Percentiles rank a stretch among this genome's conserved stretches.
phyloP scores from a whole-genome alignment of 2,797 vertebrate species.

The Ceryle rudis region DNA sequence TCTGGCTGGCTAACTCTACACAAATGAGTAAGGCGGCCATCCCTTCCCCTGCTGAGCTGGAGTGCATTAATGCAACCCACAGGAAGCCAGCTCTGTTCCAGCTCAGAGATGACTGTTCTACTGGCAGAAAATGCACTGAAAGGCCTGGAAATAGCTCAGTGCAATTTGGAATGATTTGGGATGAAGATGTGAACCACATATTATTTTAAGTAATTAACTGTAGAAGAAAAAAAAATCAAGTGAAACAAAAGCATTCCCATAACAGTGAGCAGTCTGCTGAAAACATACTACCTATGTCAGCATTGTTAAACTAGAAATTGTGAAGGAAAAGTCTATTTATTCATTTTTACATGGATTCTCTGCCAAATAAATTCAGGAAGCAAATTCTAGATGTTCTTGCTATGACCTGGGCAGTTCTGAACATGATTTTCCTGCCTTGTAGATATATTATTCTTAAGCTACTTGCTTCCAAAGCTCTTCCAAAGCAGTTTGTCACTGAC shows the following conservation, averaged over 20 bases:
- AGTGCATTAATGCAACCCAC: background rate
- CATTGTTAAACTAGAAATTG: background rate
- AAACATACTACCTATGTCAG: background rate
- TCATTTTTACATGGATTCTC: background rate
- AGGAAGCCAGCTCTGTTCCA: background rate
- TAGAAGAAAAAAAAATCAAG: background rate
- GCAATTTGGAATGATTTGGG: background rate
- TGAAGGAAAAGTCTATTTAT: background rate
- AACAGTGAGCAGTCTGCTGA: background rate
- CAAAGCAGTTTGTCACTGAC: background rate
- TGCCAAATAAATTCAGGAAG: background rate
- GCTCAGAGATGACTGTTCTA: background rate
- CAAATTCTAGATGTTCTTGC: background rate
- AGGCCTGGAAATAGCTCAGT: background rate
- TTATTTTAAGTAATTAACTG: background rate
- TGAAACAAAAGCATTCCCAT: background rate
- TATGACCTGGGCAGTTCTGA: background rate
- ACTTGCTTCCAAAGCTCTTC: background rate
- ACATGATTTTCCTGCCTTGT: background rate
- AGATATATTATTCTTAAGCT: background rate
- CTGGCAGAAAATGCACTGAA: background rate
- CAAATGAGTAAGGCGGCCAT: background rate
- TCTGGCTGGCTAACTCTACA: background rate
- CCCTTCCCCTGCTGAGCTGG: background rate
- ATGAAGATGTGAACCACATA: background rate